These are phyloP conservation scores for Vanessa atalanta DNA, from an alignment of 1,140 invertebrate genomes.

Conservation along the genomic window DNA sequence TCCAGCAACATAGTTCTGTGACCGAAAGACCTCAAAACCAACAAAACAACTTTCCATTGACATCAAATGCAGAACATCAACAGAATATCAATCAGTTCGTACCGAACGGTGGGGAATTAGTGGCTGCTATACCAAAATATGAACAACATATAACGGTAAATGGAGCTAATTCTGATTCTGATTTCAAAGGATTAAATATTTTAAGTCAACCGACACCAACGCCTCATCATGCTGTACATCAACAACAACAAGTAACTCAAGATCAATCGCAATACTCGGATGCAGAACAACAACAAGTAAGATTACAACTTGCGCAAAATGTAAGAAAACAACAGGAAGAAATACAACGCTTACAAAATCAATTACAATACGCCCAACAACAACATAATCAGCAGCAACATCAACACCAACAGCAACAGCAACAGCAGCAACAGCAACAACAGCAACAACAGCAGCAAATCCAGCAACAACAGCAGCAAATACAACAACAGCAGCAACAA, in stretches of 20 bases:
- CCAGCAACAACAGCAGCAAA: slow-evolving; percentile 23
- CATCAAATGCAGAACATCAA: slow-evolving; percentile 57
- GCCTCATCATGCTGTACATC: slow-evolving; percentile 54
- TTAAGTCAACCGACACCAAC: slow-evolving; percentile 54
- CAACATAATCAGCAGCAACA: slow-evolving; percentile 54
- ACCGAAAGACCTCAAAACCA: slow-evolving; percentile 60
- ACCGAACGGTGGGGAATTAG: slow-evolving; percentile 84
- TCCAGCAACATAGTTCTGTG: slow-evolving; percentile 43
- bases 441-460: slow-evolving; percentile 43
- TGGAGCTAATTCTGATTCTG: slow-evolving; percentile 58
- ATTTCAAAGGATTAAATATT: slow-evolving; percentile 52
- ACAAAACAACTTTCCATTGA: slow-evolving; percentile 50
- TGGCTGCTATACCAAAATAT: slow-evolving; percentile 87
- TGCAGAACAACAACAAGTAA: slow-evolving; percentile 78
- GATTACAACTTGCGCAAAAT: slow-evolving; percentile 73
- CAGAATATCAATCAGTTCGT: slow-evolving; percentile 77
- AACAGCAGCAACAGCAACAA: slow-evolving; percentile 49
- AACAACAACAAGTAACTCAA: slow-evolving; percentile 58
- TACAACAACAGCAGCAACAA: slow-evolving; percentile 46
- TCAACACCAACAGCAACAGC: slow-evolving; percentile 53
- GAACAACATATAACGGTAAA: slow-evolving; percentile 87
- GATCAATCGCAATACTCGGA: slow-evolving; percentile 68
- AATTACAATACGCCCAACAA: slow-evolving; percentile 64
- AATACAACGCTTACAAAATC: slow-evolving; percentile 71
- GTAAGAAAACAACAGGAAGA: slow-evolving; percentile 76